Conservation (phyloP, 2,888 invertebrate species). For the Caenorhabditis plicata region DNA sequence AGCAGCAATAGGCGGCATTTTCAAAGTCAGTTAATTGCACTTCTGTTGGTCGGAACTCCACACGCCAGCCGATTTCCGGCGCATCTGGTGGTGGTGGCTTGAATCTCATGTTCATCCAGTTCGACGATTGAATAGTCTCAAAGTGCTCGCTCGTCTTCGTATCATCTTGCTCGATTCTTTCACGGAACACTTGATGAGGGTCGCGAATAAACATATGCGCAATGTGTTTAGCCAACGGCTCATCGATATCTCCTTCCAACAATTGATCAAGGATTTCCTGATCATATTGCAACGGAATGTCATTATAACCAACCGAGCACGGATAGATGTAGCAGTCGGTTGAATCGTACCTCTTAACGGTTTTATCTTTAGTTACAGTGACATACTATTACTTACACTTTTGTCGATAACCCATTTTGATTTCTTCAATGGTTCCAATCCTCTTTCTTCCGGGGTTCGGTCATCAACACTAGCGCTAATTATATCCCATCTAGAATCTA, state of each 20-base stretch:
- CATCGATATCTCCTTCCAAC: slow-evolving; percentile 85
- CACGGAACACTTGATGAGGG: slow-evolving; percentile 81
- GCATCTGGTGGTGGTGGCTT: slow-evolving; percentile 84
- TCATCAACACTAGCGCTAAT: slow-evolving; percentile 95
- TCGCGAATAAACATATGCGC: slow-evolving; percentile 98
- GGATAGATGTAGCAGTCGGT: slow-evolving; percentile 94
- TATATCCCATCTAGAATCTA: slow-evolving; percentile 96
- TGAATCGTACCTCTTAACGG: slow-evolving; percentile 79
- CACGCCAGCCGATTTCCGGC: slow-evolving; percentile 96
- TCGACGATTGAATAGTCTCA: slow-evolving; percentile 72
- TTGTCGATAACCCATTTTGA: slow-evolving; percentile 82
- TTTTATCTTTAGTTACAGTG: too few relatives aligned
- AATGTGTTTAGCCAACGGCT: slow-evolving; percentile 87
- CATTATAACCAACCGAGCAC: slow-evolving; percentile 82
- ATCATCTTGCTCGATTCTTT: slow-evolving; percentile 91
- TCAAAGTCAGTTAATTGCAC: slow-evolving; percentile 98
- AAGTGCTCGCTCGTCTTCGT: slow-evolving; percentile 93
- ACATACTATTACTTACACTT: slow-evolving; percentile 73
- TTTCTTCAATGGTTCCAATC: slow-evolving; percentile 70
- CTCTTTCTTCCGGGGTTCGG: slow-evolving; percentile 87
- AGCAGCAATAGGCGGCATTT: slow-evolving; percentile 97
- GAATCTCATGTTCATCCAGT: slow-evolving; percentile 66
- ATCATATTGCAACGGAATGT: slow-evolving; percentile 75
- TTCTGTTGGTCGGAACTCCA: slow-evolving; percentile 95
- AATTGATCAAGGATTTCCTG: slow-evolving; percentile 73